Conservation (phyloP, 2,888 invertebrate genomes). For the Lapara coniferarum region DNA sequence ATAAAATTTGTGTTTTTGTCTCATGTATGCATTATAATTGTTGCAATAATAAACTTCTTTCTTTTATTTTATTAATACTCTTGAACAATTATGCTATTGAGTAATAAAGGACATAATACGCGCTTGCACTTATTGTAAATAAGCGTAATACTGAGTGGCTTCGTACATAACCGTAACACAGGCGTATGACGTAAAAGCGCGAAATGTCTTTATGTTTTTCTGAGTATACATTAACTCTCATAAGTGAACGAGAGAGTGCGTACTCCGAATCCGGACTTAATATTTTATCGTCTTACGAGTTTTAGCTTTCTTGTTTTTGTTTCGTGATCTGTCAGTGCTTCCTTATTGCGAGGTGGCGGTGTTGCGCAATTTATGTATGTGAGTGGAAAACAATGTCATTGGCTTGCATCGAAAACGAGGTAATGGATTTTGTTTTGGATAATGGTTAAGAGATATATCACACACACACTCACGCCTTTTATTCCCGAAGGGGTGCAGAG, state of each 20-base stretch:
- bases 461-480: too few relatives aligned
- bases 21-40: too few relatives aligned
- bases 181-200: conserved; percentile 9
- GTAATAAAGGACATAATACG: neutral
- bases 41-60: too few relatives aligned
- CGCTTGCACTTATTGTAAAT: conserved; percentile 13
- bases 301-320: neutral
- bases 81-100: too few relatives aligned
- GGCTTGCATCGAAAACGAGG: too few relatives aligned
- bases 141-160: conserved; percentile 13
- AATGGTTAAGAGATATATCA: too few relatives aligned
- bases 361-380: neutral
- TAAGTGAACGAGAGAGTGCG: conserved; percentile 4
- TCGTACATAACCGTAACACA: conserved; percentile 16
- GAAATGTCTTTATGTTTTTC: conserved; percentile 9
- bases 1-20: too few relatives aligned
- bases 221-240: conserved; percentile 16
- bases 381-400: too few relatives aligned
- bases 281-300: conserved; percentile 11
- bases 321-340: neutral
- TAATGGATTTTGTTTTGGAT: too few relatives aligned
- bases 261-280: conserved; percentile 9
- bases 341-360: neutral
- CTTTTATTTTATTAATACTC: too few relatives aligned
- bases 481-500: too few relatives aligned